Conservation (phyloP, 1,140 invertebrate species). For the Drosophila parvula region DNA sequence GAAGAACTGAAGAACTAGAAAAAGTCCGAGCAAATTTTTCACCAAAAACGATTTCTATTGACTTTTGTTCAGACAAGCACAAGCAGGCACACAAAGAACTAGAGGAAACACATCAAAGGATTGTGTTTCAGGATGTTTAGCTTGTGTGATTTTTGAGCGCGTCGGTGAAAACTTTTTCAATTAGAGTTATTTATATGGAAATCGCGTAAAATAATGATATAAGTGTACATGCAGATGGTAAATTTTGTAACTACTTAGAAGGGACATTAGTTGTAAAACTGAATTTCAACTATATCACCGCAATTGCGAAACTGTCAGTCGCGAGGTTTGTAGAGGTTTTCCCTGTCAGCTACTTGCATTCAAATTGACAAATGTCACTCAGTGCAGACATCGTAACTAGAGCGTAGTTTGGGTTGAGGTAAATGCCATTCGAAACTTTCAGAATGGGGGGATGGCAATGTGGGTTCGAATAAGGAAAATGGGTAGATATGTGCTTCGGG, state of each 20-base stretch:
- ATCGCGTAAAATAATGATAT: constrained; percentile 15
- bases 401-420: constrained; percentile 28
- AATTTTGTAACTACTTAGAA: constrained; percentile 14
- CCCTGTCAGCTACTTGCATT: constrained; percentile 41
- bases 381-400: constrained; percentile 39
- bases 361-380: constrained; percentile 66
- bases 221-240: neutral
- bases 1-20: constrained; percentile 23
- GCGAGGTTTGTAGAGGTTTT: constrained; percentile 14
- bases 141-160: constrained; percentile 6
- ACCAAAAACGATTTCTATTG: constrained; percentile 26
- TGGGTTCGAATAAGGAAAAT: neutral
- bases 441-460: neutral
- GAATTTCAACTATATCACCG: constrained; percentile 38
- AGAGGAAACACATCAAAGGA: constrained; percentile 33
- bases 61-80: constrained; percentile 17
- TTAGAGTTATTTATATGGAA: constrained; percentile 50
- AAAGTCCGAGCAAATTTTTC: constrained; percentile 21
- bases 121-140: constrained; percentile 5
- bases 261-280: constrained; percentile 26
- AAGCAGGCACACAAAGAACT: neutral
- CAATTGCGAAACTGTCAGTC: constrained; percentile 35
- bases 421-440: constrained; percentile 40
- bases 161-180: constrained; percentile 49
- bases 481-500: neutral